Base-by-base conservation (phyloP, 2,888 invertebrate genomes). In the Stenodema calcarata region DNA sequence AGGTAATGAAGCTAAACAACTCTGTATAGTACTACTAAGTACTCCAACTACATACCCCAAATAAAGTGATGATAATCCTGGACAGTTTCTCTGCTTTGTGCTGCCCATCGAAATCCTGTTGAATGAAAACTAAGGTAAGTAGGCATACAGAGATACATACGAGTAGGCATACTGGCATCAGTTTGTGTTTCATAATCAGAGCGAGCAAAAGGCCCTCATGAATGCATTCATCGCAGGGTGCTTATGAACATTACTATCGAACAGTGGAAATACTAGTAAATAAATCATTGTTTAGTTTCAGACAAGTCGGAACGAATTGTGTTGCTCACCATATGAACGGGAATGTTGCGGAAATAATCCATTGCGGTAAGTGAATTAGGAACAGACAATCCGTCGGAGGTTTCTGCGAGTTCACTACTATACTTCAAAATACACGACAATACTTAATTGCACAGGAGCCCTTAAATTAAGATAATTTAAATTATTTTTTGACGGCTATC, bases 41-140 rank as follows among this genome's bases (percentile, higher is more conserved):
- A n/a, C n/a, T n/a, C n/a, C 1, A 30, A 23, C 44, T 82, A 89
- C 92, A 92, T 91, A 94, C 96, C 88, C 97, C 98, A 92, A 98
- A 98, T 73, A 97, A 91, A 12, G 97, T 95, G 87, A 98, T 97
- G 85, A 98, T 98, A 16, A 96, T 94, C 90, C 98, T 94, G 75
- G 97, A 98, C 86, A 96, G 92, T 90, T 95, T 96, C 91, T 98
- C 98, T 0, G 98, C 98, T 91, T 94, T 95, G 16, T 95, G 95
- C 92, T 98, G 98, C 0, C 98, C 98, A 88, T 96, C 97, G 91
- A 95, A 98, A 91, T 98, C 98, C 96, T 95, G 88, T 12, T 9
- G 28, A 87, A 90, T 90, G 89, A 91, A 90, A 91, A 91, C 3
- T 16, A 23, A 30, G 14, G 14, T 35, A 35, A 35, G 35, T 35